Conservation (phyloP, 2,797 vertebrate species). For the Coranthus polyacanthus region DNA sequence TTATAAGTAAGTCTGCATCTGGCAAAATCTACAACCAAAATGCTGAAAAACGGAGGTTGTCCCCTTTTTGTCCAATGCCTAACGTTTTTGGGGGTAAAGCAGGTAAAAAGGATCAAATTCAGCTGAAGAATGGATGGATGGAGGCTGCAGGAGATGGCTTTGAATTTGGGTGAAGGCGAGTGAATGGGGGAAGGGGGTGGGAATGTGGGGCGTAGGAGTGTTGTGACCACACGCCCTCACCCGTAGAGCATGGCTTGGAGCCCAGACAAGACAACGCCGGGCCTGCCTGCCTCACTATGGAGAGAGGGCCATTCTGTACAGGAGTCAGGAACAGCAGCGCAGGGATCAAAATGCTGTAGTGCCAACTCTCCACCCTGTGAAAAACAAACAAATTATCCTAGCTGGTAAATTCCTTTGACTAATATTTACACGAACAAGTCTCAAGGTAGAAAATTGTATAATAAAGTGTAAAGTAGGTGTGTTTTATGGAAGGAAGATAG, state of each 20-base stretch:
- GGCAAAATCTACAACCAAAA: not conserved
- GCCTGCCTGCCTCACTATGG: constrained; percentile 53
- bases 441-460: constrained; percentile 37
- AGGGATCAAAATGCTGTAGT: constrained; percentile 57
- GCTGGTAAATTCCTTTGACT: constrained; percentile 52
- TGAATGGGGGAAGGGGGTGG: constrained; percentile 6
- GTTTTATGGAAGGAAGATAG: constrained; percentile 3
- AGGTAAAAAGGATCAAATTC: constrained; percentile 5
- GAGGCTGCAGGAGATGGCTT: constrained; percentile 36
- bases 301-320: constrained; percentile 68
- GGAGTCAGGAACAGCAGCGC: constrained; percentile 73
- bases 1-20: not conserved
- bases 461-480: constrained; percentile 27
- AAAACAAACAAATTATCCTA: constrained; percentile 69
- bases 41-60: not conserved
- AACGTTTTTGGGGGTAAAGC: too few relatives aligned
- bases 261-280: constrained; percentile 68
- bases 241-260: constrained; percentile 74
- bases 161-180: constrained; percentile 35
- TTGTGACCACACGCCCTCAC: constrained; percentile 74
- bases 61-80: not conserved
- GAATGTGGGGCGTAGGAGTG: constrained; percentile 41
- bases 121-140: constrained; percentile 48
- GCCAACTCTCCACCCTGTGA: constrained; percentile 71
- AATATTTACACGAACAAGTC: constrained; percentile 37